Evolutionary conservation across 2,797 vertebrate genomes (phyloP), one percentile per base, ranked within the genome.

Genomic region (Picus viridis): DNA sequence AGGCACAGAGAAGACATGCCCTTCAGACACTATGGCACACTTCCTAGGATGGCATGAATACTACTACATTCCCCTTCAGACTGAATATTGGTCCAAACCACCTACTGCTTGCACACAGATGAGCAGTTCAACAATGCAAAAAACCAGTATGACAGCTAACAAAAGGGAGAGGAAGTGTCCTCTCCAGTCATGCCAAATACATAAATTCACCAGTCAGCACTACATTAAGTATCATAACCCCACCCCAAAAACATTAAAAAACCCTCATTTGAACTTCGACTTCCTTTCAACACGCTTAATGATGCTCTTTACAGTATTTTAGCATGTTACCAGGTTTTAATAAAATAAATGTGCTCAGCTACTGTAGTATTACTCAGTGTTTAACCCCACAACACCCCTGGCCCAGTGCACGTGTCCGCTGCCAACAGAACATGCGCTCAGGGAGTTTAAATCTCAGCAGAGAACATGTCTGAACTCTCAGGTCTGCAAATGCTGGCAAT

Each of bases 231-330:
- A 83, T 39, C 56, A 86, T 84, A 79, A 72, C 53, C 49, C 6
- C 49, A 51, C 23, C 49, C 49, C 49, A 95, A 63, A 68, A 68
- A 7, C 8, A 4, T 13, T 43, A 29, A 65, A 61, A 72, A 32
- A 79, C 73, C 32, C 61, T 43, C 67, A 67, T 81, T 95, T 96
- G 91, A 97, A 97, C 92, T 96, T 96, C 53, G n/a, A 95, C 95
- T 96, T 97, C 93, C 91, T 97, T 97, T 96, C 94, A 97, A 87
- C 93, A 92, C 23, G 5, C 79, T 89, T 95, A 87, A 89, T 81
- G 68, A 78, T 78, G 29, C 43, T 64, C 32, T 91, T 96, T 72
- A 56, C 91, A 93, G 53, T 85, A 79, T 88, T 97, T 89, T 88
- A 96, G 88, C 64, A 29, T 41, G 82, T 77, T 71, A 86, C 4